Base-by-base conservation (phyloP, 2,888 invertebrate species). In the Drosophila lutescens region DNA sequence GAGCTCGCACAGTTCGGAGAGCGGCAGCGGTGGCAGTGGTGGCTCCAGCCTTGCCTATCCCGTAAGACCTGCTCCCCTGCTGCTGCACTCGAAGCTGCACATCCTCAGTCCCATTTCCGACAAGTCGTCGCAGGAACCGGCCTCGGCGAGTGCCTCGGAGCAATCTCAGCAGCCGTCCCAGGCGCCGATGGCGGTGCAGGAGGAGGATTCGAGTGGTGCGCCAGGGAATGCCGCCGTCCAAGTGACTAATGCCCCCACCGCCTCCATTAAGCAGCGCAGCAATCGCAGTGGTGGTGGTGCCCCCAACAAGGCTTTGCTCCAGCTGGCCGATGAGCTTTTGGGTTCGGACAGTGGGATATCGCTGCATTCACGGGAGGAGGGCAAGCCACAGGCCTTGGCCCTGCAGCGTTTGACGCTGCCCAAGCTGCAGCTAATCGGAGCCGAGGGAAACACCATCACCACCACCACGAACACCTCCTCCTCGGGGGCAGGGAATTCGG, bases 271-370 rank as follows among this genome's bases (percentile, higher is more conserved):
- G 43, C 75, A 74, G 34, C 69, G 72, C 2, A 60, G 72, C 9
- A 70, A n/a, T 30, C 57, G 62, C 4, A 59, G 72, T 8, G 51
- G 17, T 17, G 49, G 62, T 84, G 75, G 91, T 86, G 79, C 93
- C 57, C 96, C 96, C 85, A 97, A 97, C 90, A 96, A 96, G 91
- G 96, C 96, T 90, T 91, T 92, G 17, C 77, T 91, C 38, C 91
- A 91, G 38, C 74, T 92, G 70, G 89, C 92, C 79, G 94, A 95
- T 3, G 96, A 96, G 92, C 95, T 96, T 78, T 96, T 97, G 81
- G 97, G 97, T 44, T 97, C 97, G 0, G 97, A 97, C 86, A 97
- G 97, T 91, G 97, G 97, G 36, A 97, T 97, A 88, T 97, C 97
- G 8, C 95, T 97, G 80, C 97, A 96, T 89, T 97, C 96, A 1